Conservation (phyloP, 2,113 vertebrate species). For the Madoqua kirkii region DNA sequence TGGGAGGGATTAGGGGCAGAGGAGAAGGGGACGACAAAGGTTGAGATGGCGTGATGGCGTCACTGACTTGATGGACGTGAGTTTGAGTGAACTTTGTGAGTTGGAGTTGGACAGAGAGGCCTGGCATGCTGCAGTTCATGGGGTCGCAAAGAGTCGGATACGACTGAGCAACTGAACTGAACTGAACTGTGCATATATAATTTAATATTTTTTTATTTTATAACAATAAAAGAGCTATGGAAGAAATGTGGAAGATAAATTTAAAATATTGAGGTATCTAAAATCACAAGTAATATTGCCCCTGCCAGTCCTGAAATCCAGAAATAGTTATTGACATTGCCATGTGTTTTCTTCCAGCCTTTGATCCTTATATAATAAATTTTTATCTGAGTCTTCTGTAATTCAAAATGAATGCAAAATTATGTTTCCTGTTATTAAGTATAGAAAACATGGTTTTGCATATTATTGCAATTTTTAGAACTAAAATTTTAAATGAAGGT, state of each 20-base stretch:
- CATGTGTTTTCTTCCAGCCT: background rate
- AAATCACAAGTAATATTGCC: background rate
- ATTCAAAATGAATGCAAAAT: background rate
- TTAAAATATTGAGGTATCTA: background rate
- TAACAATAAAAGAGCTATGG: background rate
- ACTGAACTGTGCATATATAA: background rate
- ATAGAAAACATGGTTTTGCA: background rate
- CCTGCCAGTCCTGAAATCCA: background rate
- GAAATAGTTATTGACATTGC: background rate
- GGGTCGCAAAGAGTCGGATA: accelerated
- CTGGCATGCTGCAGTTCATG: accelerated
- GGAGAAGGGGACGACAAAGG: background rate
- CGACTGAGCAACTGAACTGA: accelerated
- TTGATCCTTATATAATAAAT: background rate
- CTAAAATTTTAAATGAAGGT: background rate
- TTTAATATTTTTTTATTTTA: background rate
- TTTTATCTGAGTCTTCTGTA: background rate
- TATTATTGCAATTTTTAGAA: background rate
- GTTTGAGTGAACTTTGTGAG: background rate
- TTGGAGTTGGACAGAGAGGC: background rate
- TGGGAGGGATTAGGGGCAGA: background rate
- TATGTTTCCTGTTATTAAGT: background rate
- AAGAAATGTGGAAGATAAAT: background rate
- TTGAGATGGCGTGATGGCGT: background rate
- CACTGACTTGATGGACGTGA: accelerated